Conservation (phyloP, 2,888 invertebrate species). For the Fissipunctia ypsillon region DNA sequence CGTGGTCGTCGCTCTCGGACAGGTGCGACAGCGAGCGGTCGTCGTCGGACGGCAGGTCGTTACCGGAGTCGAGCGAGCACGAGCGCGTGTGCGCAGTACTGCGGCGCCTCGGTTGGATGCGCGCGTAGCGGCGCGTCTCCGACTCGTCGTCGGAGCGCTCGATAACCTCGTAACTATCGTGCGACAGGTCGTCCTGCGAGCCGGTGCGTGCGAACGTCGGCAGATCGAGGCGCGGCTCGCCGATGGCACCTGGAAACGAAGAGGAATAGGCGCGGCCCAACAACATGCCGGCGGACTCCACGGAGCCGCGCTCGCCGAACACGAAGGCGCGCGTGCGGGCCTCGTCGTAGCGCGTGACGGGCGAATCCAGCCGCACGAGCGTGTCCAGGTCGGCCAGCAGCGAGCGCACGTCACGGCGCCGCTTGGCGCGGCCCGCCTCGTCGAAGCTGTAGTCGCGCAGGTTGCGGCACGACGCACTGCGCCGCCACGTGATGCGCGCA, state of each 20-base stretch:
- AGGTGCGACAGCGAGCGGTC: conserved; percentile 91
- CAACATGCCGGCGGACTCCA: conserved; percentile 93
- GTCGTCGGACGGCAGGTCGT: conserved; percentile 94
- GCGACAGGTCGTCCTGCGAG: conserved; percentile 96
- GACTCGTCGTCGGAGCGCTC: conserved; percentile 94
- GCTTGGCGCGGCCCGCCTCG: conserved; percentile 92
- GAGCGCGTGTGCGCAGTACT: conserved; percentile 90
- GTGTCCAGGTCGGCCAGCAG: conserved; percentile 81
- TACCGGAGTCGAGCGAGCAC: conserved; percentile 94
- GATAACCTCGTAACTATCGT: conserved; percentile 96
- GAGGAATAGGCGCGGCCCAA: conserved; percentile 95
- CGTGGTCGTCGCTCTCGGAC: conserved; percentile 89
- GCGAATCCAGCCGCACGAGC: conserved; percentile 78
- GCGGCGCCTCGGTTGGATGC: conserved; percentile 76
- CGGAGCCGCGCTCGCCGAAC: conserved; percentile 87
- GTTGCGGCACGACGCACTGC: conserved; percentile 95
- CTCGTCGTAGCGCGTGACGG: conserved; percentile 77
- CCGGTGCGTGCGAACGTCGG: conserved; percentile 92
- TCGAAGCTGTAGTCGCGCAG: conserved; percentile 94
- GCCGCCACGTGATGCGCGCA: conserved; percentile 91
- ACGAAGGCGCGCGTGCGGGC: conserved; percentile 85
- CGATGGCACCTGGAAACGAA: conserved; percentile 95
- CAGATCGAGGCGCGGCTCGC: conserved; percentile 92
- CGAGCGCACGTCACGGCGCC: conserved; percentile 83
- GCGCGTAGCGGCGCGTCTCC: conserved; percentile 79